These are phyloP conservation scores for Labeo rohita DNA, from an alignment of 2,113 vertebrate genomes.

Conservation along the genomic window DNA sequence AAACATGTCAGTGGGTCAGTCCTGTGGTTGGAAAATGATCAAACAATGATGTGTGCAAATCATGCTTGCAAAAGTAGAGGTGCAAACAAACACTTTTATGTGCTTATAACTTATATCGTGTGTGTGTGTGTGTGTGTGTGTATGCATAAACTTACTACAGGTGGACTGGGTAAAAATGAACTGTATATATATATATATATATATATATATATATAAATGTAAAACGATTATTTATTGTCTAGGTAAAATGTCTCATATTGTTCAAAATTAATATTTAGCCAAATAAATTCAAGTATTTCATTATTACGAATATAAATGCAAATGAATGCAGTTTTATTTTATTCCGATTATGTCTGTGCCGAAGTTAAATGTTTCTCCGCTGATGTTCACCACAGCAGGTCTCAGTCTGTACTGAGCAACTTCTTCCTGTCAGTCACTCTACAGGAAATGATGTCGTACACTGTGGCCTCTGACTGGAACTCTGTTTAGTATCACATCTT, in stretches of 20 bases:
- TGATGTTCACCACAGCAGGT: not conserved
- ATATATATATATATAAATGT: too few species aligned
- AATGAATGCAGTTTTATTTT: not conserved
- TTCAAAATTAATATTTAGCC: not conserved
- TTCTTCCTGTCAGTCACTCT: slow-evolving; percentile 7
- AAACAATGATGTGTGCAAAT: not conserved
- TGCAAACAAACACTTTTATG: not conserved
- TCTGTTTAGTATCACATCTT: not conserved
- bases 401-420: not conserved
- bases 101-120: too few species aligned
- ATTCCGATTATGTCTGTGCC: not conserved
- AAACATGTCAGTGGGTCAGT: not conserved
- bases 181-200: too few species aligned
- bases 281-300: too few species aligned
- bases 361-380: not conserved
- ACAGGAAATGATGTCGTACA: not conserved
- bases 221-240: too few species aligned
- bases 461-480: not conserved
- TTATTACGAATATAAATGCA: too few species aligned
- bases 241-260: not conserved
- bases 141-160: too few species aligned
- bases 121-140: too few species aligned
- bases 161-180: too few species aligned
- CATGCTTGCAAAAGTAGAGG: not conserved
- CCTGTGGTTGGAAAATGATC: slow-evolving; percentile 12